Conservation (phyloP, 2,888 invertebrate species). For the Rhabditoides inermis region DNA sequence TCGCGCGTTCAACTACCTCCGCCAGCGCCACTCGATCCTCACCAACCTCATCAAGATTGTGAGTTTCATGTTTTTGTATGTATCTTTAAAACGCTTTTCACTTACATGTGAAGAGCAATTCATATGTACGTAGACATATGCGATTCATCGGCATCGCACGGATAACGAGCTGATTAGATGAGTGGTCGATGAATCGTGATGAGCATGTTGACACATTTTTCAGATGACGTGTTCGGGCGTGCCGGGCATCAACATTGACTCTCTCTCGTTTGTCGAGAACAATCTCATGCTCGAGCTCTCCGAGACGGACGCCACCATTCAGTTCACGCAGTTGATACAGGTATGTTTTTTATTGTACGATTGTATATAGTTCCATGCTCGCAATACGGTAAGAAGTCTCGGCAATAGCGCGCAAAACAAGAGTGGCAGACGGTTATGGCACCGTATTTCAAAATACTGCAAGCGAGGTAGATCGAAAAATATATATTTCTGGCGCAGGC, state of each 20-base stretch:
- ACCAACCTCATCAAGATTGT: constrained; percentile 82
- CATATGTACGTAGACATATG: too few relatives aligned
- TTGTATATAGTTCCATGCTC: too few relatives aligned
- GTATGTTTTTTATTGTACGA: constrained; percentile 68
- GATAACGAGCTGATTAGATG: too few relatives aligned
- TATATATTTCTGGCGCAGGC: too few relatives aligned
- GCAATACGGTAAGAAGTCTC: too few relatives aligned
- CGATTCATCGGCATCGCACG: too few relatives aligned
- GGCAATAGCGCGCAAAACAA: too few relatives aligned
- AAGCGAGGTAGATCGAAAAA: too few relatives aligned
- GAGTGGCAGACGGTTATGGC: too few relatives aligned
- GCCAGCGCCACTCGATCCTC: constrained; percentile 80
- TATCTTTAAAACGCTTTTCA: neutral
- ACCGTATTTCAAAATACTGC: too few relatives aligned
- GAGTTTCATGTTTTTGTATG: constrained; percentile 52
- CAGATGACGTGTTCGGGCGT: constrained; percentile 86
- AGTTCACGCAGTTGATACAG: constrained; percentile 69
- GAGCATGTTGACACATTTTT: neutral
- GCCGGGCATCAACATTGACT: constrained; percentile 79
- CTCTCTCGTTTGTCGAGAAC: constrained; percentile 81
- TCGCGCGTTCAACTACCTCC: constrained; percentile 86
- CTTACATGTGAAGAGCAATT: too few relatives aligned
- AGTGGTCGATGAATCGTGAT: too few relatives aligned
- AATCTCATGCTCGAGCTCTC: constrained; percentile 79
- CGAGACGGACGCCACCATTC: constrained; percentile 82